Conservation (phyloP, 2,113 vertebrate genomes). For the Brienomyrus brachyistius region DNA sequence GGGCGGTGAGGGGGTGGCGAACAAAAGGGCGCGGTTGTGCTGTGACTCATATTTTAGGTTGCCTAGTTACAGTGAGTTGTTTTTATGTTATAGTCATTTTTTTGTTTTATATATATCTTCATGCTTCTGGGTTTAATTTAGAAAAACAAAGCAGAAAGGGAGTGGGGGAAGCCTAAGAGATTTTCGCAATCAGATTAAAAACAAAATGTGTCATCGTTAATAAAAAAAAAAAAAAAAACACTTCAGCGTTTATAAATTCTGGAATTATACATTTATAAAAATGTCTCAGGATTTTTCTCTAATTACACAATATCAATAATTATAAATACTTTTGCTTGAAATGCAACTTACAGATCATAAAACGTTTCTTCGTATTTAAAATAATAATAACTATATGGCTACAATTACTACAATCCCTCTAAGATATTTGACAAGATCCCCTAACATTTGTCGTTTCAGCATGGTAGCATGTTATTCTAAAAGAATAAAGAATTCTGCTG, state of each 20-base stretch:
- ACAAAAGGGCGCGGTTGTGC: slow-evolving; percentile 54
- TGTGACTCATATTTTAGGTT: slow-evolving; percentile 62
- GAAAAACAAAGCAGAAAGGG: neutral
- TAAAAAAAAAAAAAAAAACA: neutral
- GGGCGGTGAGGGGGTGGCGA: slow-evolving; percentile 17
- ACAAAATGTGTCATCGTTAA: neutral
- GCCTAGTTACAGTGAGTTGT: slow-evolving; percentile 63
- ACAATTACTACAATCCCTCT: neutral
- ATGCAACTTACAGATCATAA: neutral
- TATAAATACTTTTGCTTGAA: neutral
- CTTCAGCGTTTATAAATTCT: neutral
- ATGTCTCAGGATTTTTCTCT: neutral
- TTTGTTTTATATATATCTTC: neutral
- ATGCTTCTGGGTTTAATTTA: neutral
- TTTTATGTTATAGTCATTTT: slow-evolving; percentile 41
- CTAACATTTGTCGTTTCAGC: neutral
- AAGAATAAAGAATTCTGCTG: neutral
- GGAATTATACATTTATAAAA: neutral
- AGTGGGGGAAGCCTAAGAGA: neutral
- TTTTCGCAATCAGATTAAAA: neutral
- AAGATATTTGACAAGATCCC: neutral
- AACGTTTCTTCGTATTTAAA: neutral
- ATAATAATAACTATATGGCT: neutral
- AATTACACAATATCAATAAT: neutral
- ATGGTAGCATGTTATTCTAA: neutral